phyloP scores from a whole-genome alignment of 1,140 invertebrate species.

The Neodiprion pinetum region DNA sequence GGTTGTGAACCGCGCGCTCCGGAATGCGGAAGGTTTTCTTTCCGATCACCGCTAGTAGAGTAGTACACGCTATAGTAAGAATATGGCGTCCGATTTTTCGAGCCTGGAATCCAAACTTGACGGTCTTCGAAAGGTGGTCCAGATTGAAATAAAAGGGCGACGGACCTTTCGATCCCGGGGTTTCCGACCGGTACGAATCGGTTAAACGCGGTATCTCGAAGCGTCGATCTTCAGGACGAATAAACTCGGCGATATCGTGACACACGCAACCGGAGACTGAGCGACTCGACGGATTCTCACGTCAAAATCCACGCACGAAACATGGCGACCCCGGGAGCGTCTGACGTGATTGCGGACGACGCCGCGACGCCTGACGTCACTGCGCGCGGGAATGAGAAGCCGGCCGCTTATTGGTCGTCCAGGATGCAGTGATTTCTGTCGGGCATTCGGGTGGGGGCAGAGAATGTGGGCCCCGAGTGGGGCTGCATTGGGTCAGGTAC shows the following conservation, averaged over 20 bases:
- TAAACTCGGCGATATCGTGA: not conserved
- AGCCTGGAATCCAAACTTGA: not conserved
- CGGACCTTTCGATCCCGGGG: not conserved
- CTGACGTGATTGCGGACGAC: slow-evolving; percentile 31
- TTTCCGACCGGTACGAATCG: not conserved
- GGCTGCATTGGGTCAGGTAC: slow-evolving; percentile 6
- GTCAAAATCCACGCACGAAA: slow-evolving; percentile 37
- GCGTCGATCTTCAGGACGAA: not conserved
- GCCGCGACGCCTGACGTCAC: slow-evolving; percentile 28
- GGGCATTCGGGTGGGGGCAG: not conserved
- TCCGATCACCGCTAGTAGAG: not conserved
- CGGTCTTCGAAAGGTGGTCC: not conserved
- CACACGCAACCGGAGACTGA: not conserved
- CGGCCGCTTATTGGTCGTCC: slow-evolving; percentile 28
- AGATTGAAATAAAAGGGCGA: not conserved
- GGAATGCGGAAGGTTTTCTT: not conserved
- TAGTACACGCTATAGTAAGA: not conserved
- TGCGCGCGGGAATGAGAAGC: slow-evolving; percentile 31
- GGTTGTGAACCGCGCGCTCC: no score
- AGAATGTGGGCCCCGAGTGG: not conserved
- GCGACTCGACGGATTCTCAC: not conserved
- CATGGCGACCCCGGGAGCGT: slow-evolving; percentile 37
- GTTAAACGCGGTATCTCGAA: not conserved
- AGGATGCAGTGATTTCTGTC: slow-evolving; percentile 1
- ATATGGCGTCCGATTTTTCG: not conserved